Evolutionary conservation across 2,113 vertebrate genomes (phyloP).

Genomic region (Brachypodius melanocephalos): DNA sequence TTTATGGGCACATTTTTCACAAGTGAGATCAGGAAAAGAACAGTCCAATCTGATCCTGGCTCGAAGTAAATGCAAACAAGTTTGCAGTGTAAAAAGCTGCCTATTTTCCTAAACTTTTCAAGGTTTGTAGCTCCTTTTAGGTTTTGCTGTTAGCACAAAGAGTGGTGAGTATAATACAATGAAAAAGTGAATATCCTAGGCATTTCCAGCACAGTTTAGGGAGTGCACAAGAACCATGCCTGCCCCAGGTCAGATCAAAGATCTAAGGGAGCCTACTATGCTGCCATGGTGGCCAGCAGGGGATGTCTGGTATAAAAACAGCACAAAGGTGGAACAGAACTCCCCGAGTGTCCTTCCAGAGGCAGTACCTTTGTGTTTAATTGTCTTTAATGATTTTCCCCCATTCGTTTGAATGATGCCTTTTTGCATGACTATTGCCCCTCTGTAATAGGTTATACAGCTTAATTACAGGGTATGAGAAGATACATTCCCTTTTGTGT

Average conservation of each 20-base stretch:
- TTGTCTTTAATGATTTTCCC: background rate
- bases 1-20: background rate
- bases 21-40: background rate
- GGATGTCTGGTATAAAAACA: background rate
- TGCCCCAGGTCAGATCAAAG: background rate
- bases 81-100: background rate
- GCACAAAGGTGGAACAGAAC: fast-evolving
- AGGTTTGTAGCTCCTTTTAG: background rate
- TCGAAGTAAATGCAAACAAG: background rate
- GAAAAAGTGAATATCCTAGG: background rate
- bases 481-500: background rate
- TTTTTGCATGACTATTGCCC: background rate
- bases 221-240: background rate
- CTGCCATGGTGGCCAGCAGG: background rate
- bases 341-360: background rate
- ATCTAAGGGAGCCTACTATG: background rate
- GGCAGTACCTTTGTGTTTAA: background rate
- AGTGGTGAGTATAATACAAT: background rate
- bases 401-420: background rate
- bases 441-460: background rate
- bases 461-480: background rate
- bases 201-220: background rate
- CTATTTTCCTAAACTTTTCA: background rate
- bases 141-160: background rate
- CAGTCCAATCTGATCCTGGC: background rate